Conservation (phyloP, 2,113 vertebrate genomes). For the Callipepla squamata region DNA sequence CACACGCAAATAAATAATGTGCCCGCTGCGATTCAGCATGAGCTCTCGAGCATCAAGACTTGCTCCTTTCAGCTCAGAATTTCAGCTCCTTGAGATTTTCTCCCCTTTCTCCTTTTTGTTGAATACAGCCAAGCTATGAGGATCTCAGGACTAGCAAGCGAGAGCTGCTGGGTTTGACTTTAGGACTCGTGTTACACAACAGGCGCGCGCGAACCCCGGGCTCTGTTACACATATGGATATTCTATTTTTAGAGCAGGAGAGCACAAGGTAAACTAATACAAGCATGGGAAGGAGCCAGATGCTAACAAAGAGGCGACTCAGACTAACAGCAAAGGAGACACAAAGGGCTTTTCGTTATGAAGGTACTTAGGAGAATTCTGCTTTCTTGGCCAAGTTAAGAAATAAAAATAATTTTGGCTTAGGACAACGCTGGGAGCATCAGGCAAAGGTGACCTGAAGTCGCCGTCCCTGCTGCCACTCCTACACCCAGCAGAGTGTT, state of each 20-base stretch:
- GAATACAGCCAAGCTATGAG: neutral
- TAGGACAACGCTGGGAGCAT: neutral
- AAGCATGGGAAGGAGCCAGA: conserved; percentile 59
- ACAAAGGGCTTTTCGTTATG: neutral
- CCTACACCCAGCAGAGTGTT: neutral
- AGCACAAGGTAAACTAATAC: conserved; percentile 62
- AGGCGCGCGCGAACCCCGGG: neutral
- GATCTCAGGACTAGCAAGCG: neutral
- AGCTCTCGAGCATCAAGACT: neutral
- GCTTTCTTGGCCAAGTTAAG: neutral
- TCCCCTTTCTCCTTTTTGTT: neutral
- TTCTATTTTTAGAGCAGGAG: conserved; percentile 73
- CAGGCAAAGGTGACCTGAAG: neutral
- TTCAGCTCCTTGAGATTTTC: neutral
- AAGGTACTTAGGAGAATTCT: neutral
- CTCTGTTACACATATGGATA: conserved; percentile 45
- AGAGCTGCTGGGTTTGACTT: conserved; percentile 27
- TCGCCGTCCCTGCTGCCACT: neutral
- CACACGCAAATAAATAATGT: neutral
- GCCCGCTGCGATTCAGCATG: rapidly evolving
- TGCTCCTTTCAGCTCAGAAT: neutral
- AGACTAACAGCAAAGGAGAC: conserved; percentile 25
- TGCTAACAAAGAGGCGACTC: conserved; percentile 42
- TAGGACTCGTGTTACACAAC: conserved; percentile 31
- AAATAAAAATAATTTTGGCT: neutral